These are phyloP conservation scores for Clusia tigrina DNA, from an alignment of 2,888 invertebrate species.

Conservation along the genomic window DNA sequence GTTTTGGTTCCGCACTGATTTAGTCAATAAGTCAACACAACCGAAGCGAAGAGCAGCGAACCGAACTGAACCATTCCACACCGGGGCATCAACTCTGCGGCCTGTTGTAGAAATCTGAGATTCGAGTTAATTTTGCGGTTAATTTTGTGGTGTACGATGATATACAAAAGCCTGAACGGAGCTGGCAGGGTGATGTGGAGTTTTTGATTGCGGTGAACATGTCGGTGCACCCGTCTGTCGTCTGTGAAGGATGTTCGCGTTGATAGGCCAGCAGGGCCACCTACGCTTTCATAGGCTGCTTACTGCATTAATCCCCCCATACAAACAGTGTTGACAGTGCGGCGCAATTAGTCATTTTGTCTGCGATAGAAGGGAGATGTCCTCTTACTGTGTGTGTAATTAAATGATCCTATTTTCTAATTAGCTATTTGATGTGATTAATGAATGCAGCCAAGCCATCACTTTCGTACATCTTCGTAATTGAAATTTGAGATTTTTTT, in stretches of 20 bases:
- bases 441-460: background rate
- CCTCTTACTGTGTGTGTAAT: background rate
- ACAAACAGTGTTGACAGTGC: constrained; percentile 25
- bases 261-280: background rate
- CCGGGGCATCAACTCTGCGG: background rate
- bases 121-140: constrained; percentile 22
- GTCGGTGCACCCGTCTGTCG: background rate
- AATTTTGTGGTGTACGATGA: constrained; percentile 16
- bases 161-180: background rate
- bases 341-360: constrained; percentile 26
- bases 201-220: background rate
- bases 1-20: background rate
- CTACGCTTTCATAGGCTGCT: background rate
- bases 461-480: background rate
- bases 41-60: too few species aligned
- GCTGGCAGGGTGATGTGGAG: background rate
- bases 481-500: too few species aligned
- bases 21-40: constrained; percentile 7
- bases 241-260: background rate
- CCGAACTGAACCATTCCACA: background rate
- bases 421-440: background rate
- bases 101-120: background rate
- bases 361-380: background rate
- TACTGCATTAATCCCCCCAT: background rate
- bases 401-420: background rate